Percentiles rank a stretch among this genome's conserved stretches.
Conservation (phyloP, 1,140 invertebrate species). For the Atta cephalotes region DNA sequence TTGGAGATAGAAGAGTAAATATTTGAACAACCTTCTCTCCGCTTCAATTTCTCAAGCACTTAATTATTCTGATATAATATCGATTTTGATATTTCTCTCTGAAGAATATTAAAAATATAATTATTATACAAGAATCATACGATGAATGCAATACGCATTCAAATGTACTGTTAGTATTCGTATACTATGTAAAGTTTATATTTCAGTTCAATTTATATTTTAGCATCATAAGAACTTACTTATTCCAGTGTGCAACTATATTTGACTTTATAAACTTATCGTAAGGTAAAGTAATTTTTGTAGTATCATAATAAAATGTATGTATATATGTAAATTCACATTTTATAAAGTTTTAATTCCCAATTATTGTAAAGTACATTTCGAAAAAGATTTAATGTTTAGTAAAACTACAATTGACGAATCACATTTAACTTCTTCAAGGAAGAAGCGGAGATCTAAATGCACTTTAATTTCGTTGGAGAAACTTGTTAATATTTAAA, state of each 20-base stretch:
- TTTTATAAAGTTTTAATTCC: not conserved
- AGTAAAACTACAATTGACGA: not conserved
- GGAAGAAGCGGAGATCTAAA: not conserved
- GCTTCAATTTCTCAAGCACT: conserved; percentile 34
- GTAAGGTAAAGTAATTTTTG: not conserved
- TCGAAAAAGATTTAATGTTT: not conserved
- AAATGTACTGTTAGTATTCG: not conserved
- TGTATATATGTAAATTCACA: not conserved
- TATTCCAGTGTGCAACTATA: not conserved
- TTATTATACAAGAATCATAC: not conserved
- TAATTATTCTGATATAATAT: conserved; percentile 6
- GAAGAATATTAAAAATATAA: not conserved
- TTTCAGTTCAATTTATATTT: not conserved
- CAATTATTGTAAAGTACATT: conserved; percentile 10
- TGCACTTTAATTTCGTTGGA: not conserved
- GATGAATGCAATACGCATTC: not conserved
- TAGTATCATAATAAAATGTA: not conserved
- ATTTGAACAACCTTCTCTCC: not conserved
- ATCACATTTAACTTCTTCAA: not conserved
- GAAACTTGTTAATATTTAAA: conserved; percentile 2
- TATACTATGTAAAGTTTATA: not conserved
- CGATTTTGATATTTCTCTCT: conserved; percentile 10
- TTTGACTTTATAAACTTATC: conserved; percentile 4
- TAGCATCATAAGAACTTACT: not conserved
- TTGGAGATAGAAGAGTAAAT: conserved; percentile 8